Conservation (phyloP, 1,140 invertebrate species). For the Aphidius ervi region DNA sequence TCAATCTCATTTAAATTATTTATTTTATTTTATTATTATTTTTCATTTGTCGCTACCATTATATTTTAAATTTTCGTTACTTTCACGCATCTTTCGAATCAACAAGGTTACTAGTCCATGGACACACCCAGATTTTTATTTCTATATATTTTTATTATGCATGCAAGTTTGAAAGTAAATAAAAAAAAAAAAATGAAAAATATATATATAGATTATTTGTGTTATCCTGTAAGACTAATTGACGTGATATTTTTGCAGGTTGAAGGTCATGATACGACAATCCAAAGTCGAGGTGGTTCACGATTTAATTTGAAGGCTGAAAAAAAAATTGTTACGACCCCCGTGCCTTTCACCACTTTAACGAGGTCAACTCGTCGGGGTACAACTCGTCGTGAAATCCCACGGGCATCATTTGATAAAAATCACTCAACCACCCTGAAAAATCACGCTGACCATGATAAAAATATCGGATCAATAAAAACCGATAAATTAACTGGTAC, state of each 20-base stretch:
- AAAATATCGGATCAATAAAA: constrained; percentile 12
- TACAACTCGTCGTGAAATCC: background rate
- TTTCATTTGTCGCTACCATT: too few species aligned
- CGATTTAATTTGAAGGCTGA: constrained; percentile 34
- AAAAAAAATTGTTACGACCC: constrained; percentile 26
- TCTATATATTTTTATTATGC: too few species aligned
- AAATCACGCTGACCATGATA: constrained; percentile 13
- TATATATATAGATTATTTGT: too few species aligned
- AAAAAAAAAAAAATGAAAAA: too few species aligned
- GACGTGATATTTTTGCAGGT: constrained; percentile 29
- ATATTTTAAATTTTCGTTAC: too few species aligned
- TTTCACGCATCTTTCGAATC: too few species aligned
- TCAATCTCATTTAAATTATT: too few species aligned
- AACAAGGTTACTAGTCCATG: too few species aligned
- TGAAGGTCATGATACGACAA: constrained; percentile 30
- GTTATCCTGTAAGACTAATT: background rate
- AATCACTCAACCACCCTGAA: constrained; percentile 20
- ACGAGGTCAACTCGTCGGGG: constrained; percentile 16
- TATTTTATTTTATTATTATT: too few species aligned
- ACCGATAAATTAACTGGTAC: background rate
- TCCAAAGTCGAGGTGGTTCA: constrained; percentile 30
- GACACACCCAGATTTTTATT: too few species aligned
- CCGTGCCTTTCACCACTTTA: constrained; percentile 21
- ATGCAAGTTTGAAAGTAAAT: too few species aligned
- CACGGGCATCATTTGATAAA: constrained; percentile 1